Evolutionary conservation across 2,888 invertebrate genomes (phyloP).

Genomic region (Adineta ricciae): DNA sequence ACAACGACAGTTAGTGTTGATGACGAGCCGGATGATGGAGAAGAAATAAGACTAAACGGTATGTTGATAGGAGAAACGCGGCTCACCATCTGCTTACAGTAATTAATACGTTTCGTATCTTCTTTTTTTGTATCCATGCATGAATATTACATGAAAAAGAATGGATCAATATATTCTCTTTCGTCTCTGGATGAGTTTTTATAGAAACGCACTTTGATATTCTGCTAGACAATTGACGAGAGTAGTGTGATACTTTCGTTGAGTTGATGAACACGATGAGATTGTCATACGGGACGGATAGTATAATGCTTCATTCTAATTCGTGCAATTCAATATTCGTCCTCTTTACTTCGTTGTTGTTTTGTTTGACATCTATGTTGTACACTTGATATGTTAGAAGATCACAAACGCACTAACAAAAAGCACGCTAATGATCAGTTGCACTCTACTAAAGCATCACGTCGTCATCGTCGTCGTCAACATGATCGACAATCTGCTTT

Average conservation of each 20-base stretch:
- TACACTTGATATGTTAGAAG: not conserved
- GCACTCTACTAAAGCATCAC: not conserved
- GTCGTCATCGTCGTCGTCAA: not conserved
- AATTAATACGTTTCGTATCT: not conserved
- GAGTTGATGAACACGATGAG: not conserved
- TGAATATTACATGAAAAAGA: not conserved
- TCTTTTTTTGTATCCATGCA: not conserved
- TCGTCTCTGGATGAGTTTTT: not conserved
- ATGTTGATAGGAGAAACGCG: not conserved
- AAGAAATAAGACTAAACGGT: not conserved
- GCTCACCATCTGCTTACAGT: not conserved
- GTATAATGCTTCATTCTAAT: not conserved
- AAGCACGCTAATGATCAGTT: not conserved
- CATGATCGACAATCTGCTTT: not conserved
- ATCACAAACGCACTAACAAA: not conserved
- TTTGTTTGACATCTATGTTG: not conserved
- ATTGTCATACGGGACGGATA: not conserved
- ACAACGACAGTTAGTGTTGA: not conserved
- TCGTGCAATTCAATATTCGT: too few species aligned
- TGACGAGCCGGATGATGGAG: not conserved
- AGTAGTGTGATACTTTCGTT: not conserved
- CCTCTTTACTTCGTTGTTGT: not conserved
- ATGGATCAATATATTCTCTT: not conserved
- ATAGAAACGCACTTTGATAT: not conserved
- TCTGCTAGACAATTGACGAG: not conserved